Evolutionary conservation across 2,113 vertebrate species (phyloP).

Genomic region (Choloepus hoffmanni): DNA sequence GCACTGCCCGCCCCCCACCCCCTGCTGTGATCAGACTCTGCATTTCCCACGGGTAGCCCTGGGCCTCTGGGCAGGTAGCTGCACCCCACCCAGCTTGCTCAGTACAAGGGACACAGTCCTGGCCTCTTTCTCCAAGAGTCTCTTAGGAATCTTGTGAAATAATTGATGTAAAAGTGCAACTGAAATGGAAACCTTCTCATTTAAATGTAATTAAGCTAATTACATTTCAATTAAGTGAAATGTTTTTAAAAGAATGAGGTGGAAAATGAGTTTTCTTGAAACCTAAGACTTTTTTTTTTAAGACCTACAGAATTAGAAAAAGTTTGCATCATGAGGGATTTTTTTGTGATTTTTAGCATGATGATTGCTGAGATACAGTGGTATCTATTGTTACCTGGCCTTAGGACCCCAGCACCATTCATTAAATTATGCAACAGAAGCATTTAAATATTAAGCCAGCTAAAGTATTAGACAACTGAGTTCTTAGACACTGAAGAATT

Average conservation of each 20-base stretch:
- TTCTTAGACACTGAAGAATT: not conserved
- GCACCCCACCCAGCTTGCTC: not conserved
- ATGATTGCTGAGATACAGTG: not conserved
- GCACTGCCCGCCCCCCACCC: not conserved
- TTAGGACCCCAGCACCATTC: not conserved
- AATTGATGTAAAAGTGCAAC: not conserved
- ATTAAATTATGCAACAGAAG: not conserved
- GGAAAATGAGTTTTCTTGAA: slow-evolving; percentile 60
- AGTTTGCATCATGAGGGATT: not conserved
- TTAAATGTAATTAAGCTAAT: not conserved
- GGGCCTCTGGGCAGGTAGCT: not conserved
- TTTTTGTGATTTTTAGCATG: not conserved
- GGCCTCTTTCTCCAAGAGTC: not conserved
- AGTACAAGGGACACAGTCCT: not conserved
- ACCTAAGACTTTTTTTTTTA: not conserved
- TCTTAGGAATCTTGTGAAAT: not conserved
- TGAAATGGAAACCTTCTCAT: not conserved
- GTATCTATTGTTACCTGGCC: not conserved
- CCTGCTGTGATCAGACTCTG: not conserved
- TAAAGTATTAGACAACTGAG: not conserved
- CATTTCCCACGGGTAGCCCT: not conserved
- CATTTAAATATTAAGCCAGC: not conserved
- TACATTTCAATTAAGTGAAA: slow-evolving; percentile 43
- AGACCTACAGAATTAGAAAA: not conserved
- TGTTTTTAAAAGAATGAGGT: slow-evolving; percentile 46